phyloP scores from a whole-genome alignment of 2,797 vertebrate genomes.

The Simalia tracyae region DNA sequence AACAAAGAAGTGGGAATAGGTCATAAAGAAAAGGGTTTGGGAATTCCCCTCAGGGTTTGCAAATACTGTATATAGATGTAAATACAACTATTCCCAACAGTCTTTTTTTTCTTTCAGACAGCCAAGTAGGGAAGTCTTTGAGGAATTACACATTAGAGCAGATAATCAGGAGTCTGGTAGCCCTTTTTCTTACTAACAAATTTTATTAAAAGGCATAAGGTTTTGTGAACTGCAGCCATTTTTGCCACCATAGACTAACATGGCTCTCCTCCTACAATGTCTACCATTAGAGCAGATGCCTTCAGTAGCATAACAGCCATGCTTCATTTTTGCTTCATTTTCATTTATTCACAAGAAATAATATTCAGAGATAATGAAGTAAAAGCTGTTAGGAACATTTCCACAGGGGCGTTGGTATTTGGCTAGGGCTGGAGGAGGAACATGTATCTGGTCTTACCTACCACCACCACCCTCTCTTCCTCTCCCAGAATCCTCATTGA shows the following conservation, averaged over 20 bases:
- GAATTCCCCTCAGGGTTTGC: background rate
- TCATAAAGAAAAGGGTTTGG: background rate
- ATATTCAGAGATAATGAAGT: background rate
- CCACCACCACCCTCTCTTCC: background rate
- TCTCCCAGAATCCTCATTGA: background rate
- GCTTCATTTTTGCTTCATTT: background rate
- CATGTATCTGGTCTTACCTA: background rate
- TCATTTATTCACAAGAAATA: background rate
- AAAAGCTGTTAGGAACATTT: background rate
- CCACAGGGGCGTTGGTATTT: background rate
- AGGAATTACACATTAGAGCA: background rate
- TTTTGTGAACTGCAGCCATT: background rate
- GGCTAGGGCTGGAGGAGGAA: background rate
- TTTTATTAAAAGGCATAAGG: background rate
- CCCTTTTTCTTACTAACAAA: background rate
- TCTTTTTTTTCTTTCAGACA: background rate
- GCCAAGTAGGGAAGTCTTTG: background rate
- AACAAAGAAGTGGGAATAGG: background rate
- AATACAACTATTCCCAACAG: background rate
- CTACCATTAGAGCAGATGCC: background rate
- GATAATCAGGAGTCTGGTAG: background rate
- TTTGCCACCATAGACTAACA: background rate
- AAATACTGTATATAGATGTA: background rate
- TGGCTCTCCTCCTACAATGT: background rate
- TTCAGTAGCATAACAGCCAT: background rate